Conservation (phyloP, 2,113 vertebrate species). For the Holacanthus passer region DNA sequence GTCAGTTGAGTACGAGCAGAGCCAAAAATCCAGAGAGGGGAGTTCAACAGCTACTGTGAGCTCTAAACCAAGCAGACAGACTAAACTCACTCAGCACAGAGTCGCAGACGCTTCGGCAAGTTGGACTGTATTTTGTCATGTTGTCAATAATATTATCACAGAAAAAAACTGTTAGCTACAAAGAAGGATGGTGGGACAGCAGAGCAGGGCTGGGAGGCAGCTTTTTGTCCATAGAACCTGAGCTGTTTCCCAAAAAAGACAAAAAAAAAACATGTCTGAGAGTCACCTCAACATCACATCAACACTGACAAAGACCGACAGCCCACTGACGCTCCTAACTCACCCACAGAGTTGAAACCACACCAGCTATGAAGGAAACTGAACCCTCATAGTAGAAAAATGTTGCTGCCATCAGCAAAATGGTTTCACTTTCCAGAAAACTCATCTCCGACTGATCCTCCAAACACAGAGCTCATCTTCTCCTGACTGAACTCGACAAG, state of each 20-base stretch:
- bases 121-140: no score
- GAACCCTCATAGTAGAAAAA: background rate
- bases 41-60: no score
- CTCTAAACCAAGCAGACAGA: no score
- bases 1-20: no score
- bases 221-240: background rate
- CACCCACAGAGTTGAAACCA: background rate
- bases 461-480: background rate
- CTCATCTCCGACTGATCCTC: background rate
- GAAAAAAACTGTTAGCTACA: background rate
- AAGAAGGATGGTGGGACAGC: background rate
- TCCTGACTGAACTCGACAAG: constrained; percentile 1
- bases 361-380: background rate
- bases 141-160: no score
- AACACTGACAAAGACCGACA: background rate
- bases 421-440: background rate
- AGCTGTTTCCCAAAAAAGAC: no score
- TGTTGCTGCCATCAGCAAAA: background rate
- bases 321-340: background rate
- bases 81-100: no score
- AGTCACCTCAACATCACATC: no score
- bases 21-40: no score
- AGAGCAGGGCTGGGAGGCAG: background rate
- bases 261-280: no score
- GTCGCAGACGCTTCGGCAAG: no score